A percentile compares a stretch with the other conserved stretches of the same genome.
Evolutionary conservation across 2,888 invertebrate genomes (phyloP).

Genomic region (Blastobasis lacticolella): DNA sequence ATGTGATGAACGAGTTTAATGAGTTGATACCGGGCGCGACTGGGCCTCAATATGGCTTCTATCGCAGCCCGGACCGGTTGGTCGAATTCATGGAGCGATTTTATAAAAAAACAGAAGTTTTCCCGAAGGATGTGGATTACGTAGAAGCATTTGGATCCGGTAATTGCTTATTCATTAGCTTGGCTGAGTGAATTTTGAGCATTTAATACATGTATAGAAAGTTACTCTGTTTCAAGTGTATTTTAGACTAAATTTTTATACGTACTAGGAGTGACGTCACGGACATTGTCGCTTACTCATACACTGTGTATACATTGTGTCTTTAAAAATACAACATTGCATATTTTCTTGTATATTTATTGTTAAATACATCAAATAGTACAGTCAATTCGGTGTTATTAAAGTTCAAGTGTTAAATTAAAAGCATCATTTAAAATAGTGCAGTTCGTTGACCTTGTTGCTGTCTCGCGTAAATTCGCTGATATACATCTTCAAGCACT

Average conservation of each 20-base stretch:
- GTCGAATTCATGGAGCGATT: conserved; percentile 68
- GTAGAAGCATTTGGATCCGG: conserved; percentile 91
- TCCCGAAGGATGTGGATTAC: conserved; percentile 80
- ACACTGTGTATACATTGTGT: too few species aligned
- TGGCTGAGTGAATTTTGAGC: not conserved
- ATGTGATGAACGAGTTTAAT: conserved; percentile 80
- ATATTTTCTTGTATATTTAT: too few species aligned
- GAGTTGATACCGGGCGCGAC: conserved; percentile 55
- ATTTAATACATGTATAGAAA: not conserved
- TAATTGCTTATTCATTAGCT: conserved; percentile 13
- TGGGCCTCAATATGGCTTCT: conserved; percentile 64
- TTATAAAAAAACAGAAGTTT: conserved; percentile 76
- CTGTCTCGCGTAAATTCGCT: too few species aligned
- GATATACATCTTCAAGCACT: too few species aligned
- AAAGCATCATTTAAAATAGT: too few species aligned
- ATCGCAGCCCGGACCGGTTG: conserved; percentile 65
- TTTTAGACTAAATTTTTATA: not conserved
- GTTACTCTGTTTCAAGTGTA: not conserved
- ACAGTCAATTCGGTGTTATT: too few species aligned
- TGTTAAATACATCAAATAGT: too few species aligned
- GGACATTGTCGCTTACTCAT: too few species aligned
- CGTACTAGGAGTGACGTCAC: not conserved
- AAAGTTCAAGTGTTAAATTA: too few species aligned
- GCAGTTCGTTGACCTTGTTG: too few species aligned
- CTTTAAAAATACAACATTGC: too few species aligned